Evolutionary conservation across 2,797 vertebrate genomes (phyloP).

Genomic region (Siniperca obscura): DNA sequence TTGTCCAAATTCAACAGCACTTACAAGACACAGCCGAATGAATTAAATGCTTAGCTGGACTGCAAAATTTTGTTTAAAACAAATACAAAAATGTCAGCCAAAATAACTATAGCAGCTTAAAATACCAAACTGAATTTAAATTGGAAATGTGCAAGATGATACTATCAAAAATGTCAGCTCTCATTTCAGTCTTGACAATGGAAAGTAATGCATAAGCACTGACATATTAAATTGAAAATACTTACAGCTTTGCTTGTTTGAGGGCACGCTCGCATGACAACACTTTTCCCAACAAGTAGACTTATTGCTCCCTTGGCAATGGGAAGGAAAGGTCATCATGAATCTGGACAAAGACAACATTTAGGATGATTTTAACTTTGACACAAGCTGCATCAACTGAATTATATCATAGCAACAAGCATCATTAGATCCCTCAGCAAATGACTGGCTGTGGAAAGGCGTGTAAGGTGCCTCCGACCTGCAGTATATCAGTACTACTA

Average conservation of each 20-base stretch:
- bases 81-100: background rate
- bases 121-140: conserved; percentile 10
- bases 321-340: background rate
- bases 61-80: background rate
- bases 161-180: background rate
- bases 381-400: background rate
- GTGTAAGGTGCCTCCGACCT: background rate
- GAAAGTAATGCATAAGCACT: background rate
- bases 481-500: background rate
- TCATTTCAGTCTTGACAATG: background rate
- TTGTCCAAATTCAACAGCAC: background rate
- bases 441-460: background rate
- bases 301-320: background rate
- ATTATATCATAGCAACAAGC: conserved; percentile 5
- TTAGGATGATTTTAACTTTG: background rate
- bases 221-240: background rate
- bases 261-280: background rate
- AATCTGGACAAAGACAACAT: background rate
- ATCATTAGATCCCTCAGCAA: background rate
- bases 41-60: background rate
- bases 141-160: conserved; percentile 1
- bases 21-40: background rate
- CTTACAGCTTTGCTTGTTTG: background rate
- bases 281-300: background rate
- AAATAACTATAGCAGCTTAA: background rate